Percentiles rank a stretch among this genome's conserved stretches.
These are phyloP conservation scores for Bombus cullumanus DNA, from an alignment of 1,140 invertebrate species.

Conservation along the genomic window DNA sequence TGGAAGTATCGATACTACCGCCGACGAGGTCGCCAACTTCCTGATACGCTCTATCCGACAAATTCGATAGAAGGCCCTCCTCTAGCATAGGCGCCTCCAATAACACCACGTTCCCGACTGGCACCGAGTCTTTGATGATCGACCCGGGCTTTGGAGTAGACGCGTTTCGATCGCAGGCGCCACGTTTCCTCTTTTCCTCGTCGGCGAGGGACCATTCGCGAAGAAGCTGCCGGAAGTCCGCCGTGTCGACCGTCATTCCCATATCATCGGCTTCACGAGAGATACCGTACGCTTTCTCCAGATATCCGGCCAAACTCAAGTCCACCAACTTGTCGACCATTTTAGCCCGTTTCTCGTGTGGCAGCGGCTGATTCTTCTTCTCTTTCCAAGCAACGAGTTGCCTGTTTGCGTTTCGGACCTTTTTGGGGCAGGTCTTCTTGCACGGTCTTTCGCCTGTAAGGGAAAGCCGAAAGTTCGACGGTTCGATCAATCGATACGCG, in stretches of 20 bases:
- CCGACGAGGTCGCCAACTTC: constrained; percentile 76
- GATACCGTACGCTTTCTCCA: constrained; percentile 52
- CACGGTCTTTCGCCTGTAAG: constrained; percentile 74
- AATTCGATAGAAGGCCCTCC: constrained; percentile 71
- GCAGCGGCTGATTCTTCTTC: not conserved
- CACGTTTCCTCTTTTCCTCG: constrained; percentile 52
- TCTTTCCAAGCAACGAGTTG: not conserved
- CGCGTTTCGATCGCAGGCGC: constrained; percentile 43
- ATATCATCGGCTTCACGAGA: not conserved
- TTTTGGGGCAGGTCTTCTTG: constrained; percentile 73
- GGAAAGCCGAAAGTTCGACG: not conserved
- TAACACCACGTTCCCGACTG: constrained; percentile 72
- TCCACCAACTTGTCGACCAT: constrained; percentile 66
- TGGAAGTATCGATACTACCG: constrained; percentile 74
- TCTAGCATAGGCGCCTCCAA: constrained; percentile 75
- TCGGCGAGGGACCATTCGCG: constrained; percentile 57
- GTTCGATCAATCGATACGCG: not conserved
- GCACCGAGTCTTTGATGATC: constrained; percentile 75
- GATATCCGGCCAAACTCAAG: constrained; percentile 55
- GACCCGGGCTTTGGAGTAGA: constrained; percentile 73
- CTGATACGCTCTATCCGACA: constrained; percentile 80
- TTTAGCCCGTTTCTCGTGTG: constrained; percentile 2
- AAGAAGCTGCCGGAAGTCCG: constrained; percentile 59
- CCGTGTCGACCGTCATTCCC: constrained; percentile 14
- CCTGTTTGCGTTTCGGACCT: constrained; percentile 41